Evolutionary conservation across 2,797 vertebrate species (phyloP).

Genomic region (Streptopelia turtur): DNA sequence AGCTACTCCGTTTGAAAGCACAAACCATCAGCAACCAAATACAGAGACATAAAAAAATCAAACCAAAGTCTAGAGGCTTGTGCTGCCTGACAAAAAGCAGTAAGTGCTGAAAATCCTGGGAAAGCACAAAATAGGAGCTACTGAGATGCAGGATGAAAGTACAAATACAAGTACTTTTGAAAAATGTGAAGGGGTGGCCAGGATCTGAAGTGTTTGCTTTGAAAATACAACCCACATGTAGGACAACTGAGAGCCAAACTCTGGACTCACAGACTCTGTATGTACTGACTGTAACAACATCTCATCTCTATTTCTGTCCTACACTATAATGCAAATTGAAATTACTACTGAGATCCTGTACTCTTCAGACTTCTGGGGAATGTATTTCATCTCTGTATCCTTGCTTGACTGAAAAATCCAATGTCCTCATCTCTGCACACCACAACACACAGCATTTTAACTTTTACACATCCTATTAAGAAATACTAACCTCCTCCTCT

Average conservation of each 20-base stretch:
- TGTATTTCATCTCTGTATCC: background rate
- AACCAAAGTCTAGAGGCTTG: background rate
- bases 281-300: background rate
- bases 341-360: background rate
- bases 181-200: background rate
- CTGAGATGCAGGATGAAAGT: background rate
- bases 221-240: background rate
- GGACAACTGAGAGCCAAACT: background rate
- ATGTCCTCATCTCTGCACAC: background rate
- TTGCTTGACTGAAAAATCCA: background rate
- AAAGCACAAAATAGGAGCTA: background rate
- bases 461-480: background rate
- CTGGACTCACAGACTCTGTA: background rate
- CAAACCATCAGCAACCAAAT: background rate
- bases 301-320: background rate
- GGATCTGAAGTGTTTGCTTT: background rate
- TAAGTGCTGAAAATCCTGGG: background rate
- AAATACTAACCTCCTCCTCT: constrained; percentile 64
- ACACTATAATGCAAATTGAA: background rate
- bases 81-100: background rate
- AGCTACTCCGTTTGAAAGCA: background rate
- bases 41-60: background rate
- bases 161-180: background rate
- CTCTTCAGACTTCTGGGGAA: background rate
- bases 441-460: background rate